A percentile compares a stretch with the other conserved stretches of the same genome.
Conservation (phyloP, 2,888 invertebrate genomes). For the Carterocephalus palaemon region DNA sequence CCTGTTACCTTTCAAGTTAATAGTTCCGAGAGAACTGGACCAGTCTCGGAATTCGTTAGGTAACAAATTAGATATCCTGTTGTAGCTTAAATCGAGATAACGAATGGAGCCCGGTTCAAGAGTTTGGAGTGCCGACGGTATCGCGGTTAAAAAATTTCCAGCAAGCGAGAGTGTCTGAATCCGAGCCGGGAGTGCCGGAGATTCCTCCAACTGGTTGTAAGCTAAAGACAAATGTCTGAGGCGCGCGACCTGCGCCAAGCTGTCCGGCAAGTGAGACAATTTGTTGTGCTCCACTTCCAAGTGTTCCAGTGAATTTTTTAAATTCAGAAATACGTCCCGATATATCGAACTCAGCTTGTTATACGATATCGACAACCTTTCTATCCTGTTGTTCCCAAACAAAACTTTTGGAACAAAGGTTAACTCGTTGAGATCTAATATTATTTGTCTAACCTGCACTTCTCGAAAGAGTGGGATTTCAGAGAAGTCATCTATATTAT, state of each 20-base stretch:
- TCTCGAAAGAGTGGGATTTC: conserved; percentile 83
- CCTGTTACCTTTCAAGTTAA: conserved; percentile 90
- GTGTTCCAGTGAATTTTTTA: conserved; percentile 87
- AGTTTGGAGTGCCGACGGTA: conserved; percentile 85
- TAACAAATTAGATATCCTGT: conserved; percentile 87
- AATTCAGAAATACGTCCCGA: conserved; percentile 84
- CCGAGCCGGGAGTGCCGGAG: conserved; percentile 81
- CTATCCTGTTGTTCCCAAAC: conserved; percentile 84
- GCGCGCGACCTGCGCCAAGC: conserved; percentile 82
- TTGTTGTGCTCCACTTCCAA: conserved; percentile 90
- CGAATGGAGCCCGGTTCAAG: conserved; percentile 85
- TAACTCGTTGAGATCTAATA: conserved; percentile 89
- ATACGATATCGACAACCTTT: conserved; percentile 87
- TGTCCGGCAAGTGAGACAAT: conserved; percentile 83
- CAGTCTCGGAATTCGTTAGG: conserved; percentile 88
- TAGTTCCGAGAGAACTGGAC: conserved; percentile 88
- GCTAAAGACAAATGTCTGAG: conserved; percentile 90
- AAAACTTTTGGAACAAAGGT: conserved; percentile 81
- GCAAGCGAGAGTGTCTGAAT: conserved; percentile 88
- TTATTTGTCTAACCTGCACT: conserved; percentile 87
- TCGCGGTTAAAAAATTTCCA: conserved; percentile 86
- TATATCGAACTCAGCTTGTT: conserved; percentile 86
- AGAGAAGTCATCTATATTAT: conserved; percentile 85
- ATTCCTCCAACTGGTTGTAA: conserved; percentile 83
- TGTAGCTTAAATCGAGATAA: conserved; percentile 93